A percentile compares a stretch with the other conserved stretches of the same genome.
These are phyloP conservation scores for Acronicta leporina DNA, from an alignment of 2,888 invertebrate genomes.

Conservation along the genomic window DNA sequence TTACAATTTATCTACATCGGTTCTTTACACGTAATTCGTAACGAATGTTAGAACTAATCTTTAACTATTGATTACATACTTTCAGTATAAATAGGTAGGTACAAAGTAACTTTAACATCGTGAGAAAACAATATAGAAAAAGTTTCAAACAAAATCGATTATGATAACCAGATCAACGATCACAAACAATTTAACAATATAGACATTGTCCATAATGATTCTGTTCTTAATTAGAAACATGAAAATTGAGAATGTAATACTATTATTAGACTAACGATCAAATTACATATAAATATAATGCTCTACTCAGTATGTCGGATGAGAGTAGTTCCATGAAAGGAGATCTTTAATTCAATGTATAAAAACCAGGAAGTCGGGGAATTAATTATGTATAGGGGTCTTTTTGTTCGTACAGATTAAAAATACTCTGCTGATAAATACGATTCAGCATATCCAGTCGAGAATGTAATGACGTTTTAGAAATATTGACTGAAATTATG, in stretches of 20 bases:
- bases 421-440: slow-evolving; percentile 18
- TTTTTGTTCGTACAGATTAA: slow-evolving; percentile 27
- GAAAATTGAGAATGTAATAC: slow-evolving; percentile 22
- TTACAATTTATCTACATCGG: background rate
- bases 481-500: too few relatives aligned
- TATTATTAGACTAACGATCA: slow-evolving; percentile 43
- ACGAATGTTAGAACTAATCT: background rate
- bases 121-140: slow-evolving; percentile 41
- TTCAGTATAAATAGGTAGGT: slow-evolving; percentile 1
- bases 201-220: slow-evolving; percentile 33
- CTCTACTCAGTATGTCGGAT: slow-evolving; percentile 3
- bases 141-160: slow-evolving; percentile 18
- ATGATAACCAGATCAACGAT: slow-evolving; percentile 37
- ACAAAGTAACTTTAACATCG: slow-evolving; percentile 15
- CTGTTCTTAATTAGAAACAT: slow-evolving; percentile 22
- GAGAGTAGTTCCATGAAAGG: slow-evolving; percentile 39
- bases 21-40: background rate
- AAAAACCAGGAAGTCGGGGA: slow-evolving; percentile 50
- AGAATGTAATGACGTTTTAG: too few relatives aligned
- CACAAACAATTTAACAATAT: slow-evolving; percentile 42
- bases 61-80: slow-evolving; percentile 31
- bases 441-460: background rate
- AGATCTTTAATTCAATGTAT: slow-evolving; percentile 47
- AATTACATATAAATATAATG: slow-evolving; percentile 44
- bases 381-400: slow-evolving; percentile 29